Base-by-base conservation (phyloP, 2,888 invertebrate species). In the Zaprionus bogoriensis region DNA sequence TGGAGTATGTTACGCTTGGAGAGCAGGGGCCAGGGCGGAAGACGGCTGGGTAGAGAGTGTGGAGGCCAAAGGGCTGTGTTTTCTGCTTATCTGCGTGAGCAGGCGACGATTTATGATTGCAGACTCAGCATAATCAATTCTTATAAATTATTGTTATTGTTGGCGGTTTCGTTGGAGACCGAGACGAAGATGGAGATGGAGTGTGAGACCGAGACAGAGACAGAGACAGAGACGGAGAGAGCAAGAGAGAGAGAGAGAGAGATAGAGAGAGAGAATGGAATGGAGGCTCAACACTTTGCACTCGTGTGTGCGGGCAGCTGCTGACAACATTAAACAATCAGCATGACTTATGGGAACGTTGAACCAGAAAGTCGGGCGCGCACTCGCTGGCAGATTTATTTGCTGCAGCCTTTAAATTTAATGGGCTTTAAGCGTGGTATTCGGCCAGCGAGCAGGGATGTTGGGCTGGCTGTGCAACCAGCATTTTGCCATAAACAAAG, bases 91-190 rank as follows among this genome's bases (percentile, higher is more conserved):
- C 69, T 61, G 47, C 25, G 28, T 22, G 47, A 63, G 42, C 58
- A 52, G 52, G 51, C 65, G 48, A 78, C 76, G 76, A 81, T 81
- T 81, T 81, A 81, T 84, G 80, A 77, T 75, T 75, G 80, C 80
- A 83, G 69, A 76, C 74, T 81, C 81, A 81, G 81, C 81, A 78
- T 81, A 82, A 82, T 82, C 82, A 84, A 82, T 84, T 84, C 82
- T 81, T 84, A 81, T 82, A 82, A 82, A 77, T 82, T 82, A 82
- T 81, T 82, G 82, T 79, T 82, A 81, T 82, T 78, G 74, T 71
- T 68, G 76, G 76, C 61, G 69, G 81, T 58, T 66, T 74, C 42
- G 60, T 61, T 62, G 47, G 41, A 23, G 50, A 42, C 25, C 36
- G 39, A 47, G 45, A 30, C 7, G 7, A 5, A 10, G 10, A 27